A percentile compares a stretch with the other conserved stretches of the same genome.
phyloP scores from a whole-genome alignment of 2,797 vertebrate species.

The Siniperca obscura region DNA sequence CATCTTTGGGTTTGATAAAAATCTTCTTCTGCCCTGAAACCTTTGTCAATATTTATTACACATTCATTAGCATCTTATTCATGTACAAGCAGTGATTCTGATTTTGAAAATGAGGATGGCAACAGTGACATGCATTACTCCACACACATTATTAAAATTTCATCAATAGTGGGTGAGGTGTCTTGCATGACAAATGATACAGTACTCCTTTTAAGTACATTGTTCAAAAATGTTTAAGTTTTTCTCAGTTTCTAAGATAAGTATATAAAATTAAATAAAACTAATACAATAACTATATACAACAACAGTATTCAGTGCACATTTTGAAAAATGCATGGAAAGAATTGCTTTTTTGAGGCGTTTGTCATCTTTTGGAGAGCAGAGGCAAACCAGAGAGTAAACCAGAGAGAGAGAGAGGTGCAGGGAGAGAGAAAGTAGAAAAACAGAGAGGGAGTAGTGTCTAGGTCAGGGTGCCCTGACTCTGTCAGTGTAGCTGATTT shows the following conservation, averaged over 20 bases:
- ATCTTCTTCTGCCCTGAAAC: background rate
- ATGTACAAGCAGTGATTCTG: background rate
- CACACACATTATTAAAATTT: background rate
- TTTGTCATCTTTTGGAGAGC: slow-evolving; percentile 28
- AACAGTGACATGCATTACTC: background rate
- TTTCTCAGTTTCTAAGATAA: background rate
- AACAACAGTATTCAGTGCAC: background rate
- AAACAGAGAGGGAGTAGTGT: slow-evolving; percentile 65
- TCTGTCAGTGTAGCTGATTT: slow-evolving; percentile 76
- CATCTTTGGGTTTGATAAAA: background rate
- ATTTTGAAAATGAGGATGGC: background rate
- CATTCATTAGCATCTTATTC: background rate
- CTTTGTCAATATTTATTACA: background rate
- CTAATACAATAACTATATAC: background rate
- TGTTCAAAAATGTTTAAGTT: background rate
- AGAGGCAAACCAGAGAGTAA: slow-evolving; percentile 8
- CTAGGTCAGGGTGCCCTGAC: slow-evolving; percentile 86
- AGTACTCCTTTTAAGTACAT: background rate
- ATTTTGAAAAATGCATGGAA: slow-evolving; percentile 15
- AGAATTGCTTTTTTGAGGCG: background rate
- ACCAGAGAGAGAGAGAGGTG: slow-evolving; percentile 11
- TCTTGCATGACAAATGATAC: background rate
- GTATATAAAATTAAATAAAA: background rate
- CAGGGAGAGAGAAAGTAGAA: slow-evolving; percentile 51
- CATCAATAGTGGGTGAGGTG: background rate